Conservation (phyloP, 2,797 vertebrate species). For the Hemibagrus guttatus region DNA sequence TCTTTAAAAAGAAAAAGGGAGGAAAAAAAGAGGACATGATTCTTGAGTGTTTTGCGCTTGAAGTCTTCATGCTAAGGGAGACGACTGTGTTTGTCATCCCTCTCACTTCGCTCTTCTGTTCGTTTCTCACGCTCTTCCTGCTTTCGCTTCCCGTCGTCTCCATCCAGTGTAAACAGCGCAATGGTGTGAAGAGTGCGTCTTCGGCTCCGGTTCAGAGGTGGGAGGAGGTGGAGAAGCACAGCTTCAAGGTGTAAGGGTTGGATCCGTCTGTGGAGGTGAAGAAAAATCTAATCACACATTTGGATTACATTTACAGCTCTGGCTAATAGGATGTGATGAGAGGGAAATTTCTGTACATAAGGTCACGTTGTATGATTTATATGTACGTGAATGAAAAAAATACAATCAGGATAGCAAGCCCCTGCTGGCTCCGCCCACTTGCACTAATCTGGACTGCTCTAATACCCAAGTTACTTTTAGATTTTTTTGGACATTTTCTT, state of each 20-base stretch:
- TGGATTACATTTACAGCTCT: neutral
- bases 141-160: neutral
- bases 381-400: neutral
- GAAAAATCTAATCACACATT: neutral
- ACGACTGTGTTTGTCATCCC: slow-evolving; percentile 9
- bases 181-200: slow-evolving; percentile 21
- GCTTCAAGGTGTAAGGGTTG: slow-evolving; percentile 95
- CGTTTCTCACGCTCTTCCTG: neutral
- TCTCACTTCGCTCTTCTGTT: neutral
- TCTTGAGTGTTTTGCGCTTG: slow-evolving; percentile 49
- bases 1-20: slow-evolving; percentile 16
- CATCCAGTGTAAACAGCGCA: slow-evolving; percentile 1
- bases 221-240: slow-evolving; percentile 90
- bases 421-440: neutral
- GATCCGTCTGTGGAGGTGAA: slow-evolving; percentile 72
- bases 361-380: neutral
- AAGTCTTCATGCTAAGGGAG: slow-evolving; percentile 38
- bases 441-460: neutral
- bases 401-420: neutral
- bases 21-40: neutral
- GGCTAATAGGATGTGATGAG: neutral
- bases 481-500: neutral
- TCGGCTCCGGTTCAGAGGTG: slow-evolving; percentile 79
- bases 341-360: neutral
- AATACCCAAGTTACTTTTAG: too few species aligned